These are phyloP conservation scores for Eulemur rufifrons DNA, from an alignment of 2,113 vertebrate genomes.

Conservation along the genomic window DNA sequence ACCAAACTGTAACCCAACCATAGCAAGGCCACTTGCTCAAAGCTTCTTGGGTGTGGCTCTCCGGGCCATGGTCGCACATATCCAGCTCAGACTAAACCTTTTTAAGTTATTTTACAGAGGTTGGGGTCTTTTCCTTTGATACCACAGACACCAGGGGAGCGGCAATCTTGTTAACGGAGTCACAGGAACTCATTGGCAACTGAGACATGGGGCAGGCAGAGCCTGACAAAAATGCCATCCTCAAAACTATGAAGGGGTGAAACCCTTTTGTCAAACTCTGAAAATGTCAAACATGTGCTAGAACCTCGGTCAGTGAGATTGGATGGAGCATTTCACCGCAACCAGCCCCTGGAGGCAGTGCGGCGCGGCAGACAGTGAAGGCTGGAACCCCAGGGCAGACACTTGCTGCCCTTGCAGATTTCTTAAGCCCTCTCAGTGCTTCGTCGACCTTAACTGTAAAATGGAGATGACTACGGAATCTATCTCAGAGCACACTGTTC, in stretches of 20 bases:
- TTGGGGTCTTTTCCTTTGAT: no score
- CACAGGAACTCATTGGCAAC: not conserved
- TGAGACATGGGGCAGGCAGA: rapidly evolving
- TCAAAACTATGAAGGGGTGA: not conserved
- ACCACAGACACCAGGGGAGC: not conserved
- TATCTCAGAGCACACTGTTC: not conserved
- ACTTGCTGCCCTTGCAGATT: no score
- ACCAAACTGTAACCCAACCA: no score
- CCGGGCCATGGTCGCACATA: no score
- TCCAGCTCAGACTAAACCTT: no score
- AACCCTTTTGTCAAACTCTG: not conserved
- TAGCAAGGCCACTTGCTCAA: no score
- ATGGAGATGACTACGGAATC: not conserved
- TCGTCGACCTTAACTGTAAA: rapidly evolving
- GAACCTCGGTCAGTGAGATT: not conserved
- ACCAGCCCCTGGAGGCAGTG: not conserved
- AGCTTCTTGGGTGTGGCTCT: no score
- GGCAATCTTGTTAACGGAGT: not conserved
- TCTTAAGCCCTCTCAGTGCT: not conserved
- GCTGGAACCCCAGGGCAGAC: not conserved
- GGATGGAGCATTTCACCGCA: not conserved
- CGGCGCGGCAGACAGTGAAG: rapidly evolving
- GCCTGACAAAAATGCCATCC: not conserved
- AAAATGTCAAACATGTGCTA: not conserved
- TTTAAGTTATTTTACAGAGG: no score